Percentiles rank a stretch among this genome's conserved stretches.
Conservation (phyloP, 2,113 vertebrate species). For the Ceuthmochares aereus region DNA sequence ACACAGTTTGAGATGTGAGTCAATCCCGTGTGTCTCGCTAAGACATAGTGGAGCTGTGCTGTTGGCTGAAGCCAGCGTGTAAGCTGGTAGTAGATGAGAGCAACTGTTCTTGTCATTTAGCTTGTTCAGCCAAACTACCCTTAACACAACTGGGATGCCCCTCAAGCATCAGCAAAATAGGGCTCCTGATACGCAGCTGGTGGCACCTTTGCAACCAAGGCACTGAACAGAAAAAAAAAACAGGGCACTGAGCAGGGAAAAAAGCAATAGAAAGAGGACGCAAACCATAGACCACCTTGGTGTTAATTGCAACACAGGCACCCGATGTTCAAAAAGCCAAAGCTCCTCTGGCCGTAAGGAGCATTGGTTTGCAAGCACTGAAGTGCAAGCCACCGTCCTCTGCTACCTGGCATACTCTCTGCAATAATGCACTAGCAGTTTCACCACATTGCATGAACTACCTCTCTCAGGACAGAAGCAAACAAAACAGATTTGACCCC, state of each 20-base stretch:
- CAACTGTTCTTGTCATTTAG: background rate
- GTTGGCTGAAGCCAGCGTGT: rapidly evolving
- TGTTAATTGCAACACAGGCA: background rate
- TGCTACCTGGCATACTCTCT: rapidly evolving
- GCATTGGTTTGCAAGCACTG: background rate
- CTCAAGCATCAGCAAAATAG: background rate
- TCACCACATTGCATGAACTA: background rate
- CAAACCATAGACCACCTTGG: background rate
- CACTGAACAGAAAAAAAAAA: background rate
- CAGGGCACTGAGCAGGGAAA: background rate
- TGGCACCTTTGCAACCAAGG: background rate
- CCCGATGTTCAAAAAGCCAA: background rate
- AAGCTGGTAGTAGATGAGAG: background rate
- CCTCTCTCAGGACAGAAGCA: background rate
- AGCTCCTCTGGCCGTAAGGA: background rate
- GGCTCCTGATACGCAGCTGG: background rate
- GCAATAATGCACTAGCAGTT: background rate
- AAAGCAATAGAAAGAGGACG: background rate
- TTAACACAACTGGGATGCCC: background rate
- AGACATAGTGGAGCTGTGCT: rapidly evolving
- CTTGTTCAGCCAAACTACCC: rapidly evolving
- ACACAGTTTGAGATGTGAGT: background rate
- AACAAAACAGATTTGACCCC: background rate
- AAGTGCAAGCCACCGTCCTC: background rate
- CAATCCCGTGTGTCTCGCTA: background rate